Evolutionary conservation across 2,113 vertebrate genomes (phyloP), one percentile per base, ranked within the genome.

Genomic region (Notothenia coriiceps): DNA sequence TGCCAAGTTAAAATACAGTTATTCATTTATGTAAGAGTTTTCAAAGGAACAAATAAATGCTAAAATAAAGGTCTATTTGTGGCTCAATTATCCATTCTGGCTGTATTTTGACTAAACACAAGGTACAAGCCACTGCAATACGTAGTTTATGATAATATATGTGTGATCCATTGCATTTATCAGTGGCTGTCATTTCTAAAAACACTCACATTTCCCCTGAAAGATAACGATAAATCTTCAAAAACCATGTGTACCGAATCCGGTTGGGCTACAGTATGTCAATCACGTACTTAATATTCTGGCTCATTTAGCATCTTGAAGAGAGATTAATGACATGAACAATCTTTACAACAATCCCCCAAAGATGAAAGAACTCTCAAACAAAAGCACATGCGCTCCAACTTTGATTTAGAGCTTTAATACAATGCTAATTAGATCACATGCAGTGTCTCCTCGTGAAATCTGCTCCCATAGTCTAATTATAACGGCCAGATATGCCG

Each of bases 401-500:
- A 91, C 94, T 93, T 93, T 95, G 93, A 94, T 94, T 93, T 89
- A 75, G 83, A 60, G 61, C 89, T 92, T 94, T 93, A 93, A 93
- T 93, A 91, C 86, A 86, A 95, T 93, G 90, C 92, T 94, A 95
- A 95, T 94, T 92, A 93, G 90, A 94, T 92, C 87, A 89, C 89
- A 89, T 91, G 88, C 82, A 64, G 92, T 70, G 87, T 90, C 84
- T 92, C 83, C 83, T 92, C 88, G 35, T 90, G 73, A 92, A 93
- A 91, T 93, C 89, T 89, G 74, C 83, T 85, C 82, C 83, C 80
- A 33, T 93, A 74, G 62, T 89, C 86, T 94, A 94, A 95, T 94
- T 93, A 91, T 88, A 91, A 92, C 55, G 57, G 85, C 74, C 88
- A 89, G 86, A 93, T 90, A 92, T 68, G 79, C 74, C 79, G 82